Evolutionary conservation across 2,797 vertebrate genomes (phyloP).

Genomic region (Smutsia gigantea): DNA sequence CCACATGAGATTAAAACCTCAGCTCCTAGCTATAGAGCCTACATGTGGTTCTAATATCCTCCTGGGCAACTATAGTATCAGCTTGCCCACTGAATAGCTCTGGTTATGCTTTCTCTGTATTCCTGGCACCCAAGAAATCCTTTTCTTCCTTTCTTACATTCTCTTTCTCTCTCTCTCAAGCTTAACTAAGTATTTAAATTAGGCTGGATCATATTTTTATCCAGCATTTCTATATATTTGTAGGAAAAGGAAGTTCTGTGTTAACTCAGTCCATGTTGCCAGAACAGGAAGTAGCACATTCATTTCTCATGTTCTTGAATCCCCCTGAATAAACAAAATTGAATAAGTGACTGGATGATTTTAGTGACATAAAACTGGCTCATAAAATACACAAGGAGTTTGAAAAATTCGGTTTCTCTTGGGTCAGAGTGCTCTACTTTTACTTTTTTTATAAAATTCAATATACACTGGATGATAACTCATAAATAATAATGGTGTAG

Average conservation of each 20-base stretch:
- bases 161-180: background rate
- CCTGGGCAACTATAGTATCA: background rate
- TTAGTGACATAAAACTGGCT: conserved; percentile 51
- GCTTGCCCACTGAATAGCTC: background rate
- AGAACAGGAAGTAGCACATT: conserved; percentile 55
- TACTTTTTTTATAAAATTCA: conserved; percentile 41
- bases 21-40: background rate
- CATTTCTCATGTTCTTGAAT: conserved; percentile 40
- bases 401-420: conserved; percentile 29
- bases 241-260: conserved; percentile 41
- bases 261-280: conserved; percentile 31
- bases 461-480: conserved; percentile 9
- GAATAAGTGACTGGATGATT: conserved; percentile 23
- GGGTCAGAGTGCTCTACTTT: background rate
- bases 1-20: conserved; percentile 25
- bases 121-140: background rate
- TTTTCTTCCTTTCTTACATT: background rate
- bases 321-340: conserved; percentile 50
- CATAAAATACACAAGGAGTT: conserved; percentile 16
- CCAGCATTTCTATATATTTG: conserved; percentile 13
- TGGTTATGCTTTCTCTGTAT: background rate
- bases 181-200: conserved; percentile 43
- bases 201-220: background rate
- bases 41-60: background rate
- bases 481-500: conserved; percentile 36